Conservation (phyloP, 2,888 invertebrate genomes). For the Anaspis maculata region DNA sequence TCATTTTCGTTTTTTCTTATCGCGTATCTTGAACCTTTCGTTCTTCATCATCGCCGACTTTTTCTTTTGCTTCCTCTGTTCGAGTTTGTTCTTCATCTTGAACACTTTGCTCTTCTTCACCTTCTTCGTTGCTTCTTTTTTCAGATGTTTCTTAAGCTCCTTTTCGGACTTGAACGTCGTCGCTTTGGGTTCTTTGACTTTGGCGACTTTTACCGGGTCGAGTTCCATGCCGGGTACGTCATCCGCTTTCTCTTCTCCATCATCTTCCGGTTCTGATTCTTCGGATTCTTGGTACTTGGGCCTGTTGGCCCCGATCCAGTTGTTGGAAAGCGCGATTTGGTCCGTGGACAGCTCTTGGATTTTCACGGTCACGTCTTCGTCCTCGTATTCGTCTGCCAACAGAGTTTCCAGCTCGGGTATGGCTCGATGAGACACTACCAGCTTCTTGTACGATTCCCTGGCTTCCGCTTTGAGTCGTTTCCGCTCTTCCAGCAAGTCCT, state of each 20-base stretch:
- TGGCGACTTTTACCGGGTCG: too few species aligned
- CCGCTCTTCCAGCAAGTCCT: conserved; percentile 64
- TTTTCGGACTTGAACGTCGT: conserved; percentile 47
- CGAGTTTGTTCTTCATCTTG: conserved; percentile 64
- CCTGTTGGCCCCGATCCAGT: conserved; percentile 65
- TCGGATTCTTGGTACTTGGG: conserved; percentile 32
- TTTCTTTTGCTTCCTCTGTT: conserved; percentile 61
- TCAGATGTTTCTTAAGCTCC: conserved; percentile 61
- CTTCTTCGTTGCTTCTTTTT: conserved; percentile 62
- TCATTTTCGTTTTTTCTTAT: too few species aligned
- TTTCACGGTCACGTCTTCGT: conserved; percentile 70
- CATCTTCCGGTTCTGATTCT: conserved; percentile 25
- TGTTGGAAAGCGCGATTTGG: conserved; percentile 59
- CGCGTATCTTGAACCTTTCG: too few species aligned
- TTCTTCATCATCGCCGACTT: too few species aligned
- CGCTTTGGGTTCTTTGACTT: conserved; percentile 29
- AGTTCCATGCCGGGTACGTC: conserved; percentile 46
- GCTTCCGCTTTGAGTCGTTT: conserved; percentile 69
- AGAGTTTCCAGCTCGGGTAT: conserved; percentile 60
- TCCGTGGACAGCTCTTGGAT: conserved; percentile 66
- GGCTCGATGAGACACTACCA: conserved; percentile 62
- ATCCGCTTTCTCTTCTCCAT: conserved; percentile 12
- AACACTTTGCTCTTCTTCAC: conserved; percentile 71
- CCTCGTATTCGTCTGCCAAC: conserved; percentile 62
- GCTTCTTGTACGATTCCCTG: conserved; percentile 61